These are phyloP conservation scores for Acanthopagrus latus DNA, from an alignment of 2,797 vertebrate genomes.

Conservation along the genomic window DNA sequence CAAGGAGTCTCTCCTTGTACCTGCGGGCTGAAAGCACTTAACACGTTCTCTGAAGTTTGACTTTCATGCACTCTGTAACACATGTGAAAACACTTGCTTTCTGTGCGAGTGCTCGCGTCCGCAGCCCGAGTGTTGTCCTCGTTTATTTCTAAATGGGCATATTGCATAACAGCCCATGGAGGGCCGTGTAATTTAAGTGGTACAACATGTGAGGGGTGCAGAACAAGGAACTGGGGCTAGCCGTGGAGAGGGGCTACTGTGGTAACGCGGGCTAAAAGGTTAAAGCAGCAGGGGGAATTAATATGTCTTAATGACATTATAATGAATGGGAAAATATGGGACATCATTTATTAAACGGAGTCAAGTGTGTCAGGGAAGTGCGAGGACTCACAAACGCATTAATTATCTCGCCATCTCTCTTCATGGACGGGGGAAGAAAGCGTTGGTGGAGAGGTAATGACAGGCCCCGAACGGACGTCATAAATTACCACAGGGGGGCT, in stretches of 20 bases:
- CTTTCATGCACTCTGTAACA: slow-evolving; percentile 69
- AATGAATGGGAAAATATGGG: slow-evolving; percentile 87
- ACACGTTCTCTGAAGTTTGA: slow-evolving; percentile 73
- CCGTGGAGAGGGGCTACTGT: slow-evolving; percentile 65
- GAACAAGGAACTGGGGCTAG: slow-evolving; percentile 74
- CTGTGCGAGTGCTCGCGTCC: slow-evolving; percentile 19
- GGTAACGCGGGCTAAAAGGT: slow-evolving; percentile 81
- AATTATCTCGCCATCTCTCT: slow-evolving; percentile 81
- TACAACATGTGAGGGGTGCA: slow-evolving; percentile 72
- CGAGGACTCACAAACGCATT: slow-evolving; percentile 83
- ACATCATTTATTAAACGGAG: slow-evolving; percentile 87
- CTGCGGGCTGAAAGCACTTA: slow-evolving; percentile 70
- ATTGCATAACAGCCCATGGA: slow-evolving; percentile 72
- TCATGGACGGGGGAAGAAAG: slow-evolving; percentile 68
- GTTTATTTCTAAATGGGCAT: slow-evolving; percentile 74
- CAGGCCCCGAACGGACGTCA: slow-evolving; percentile 78
- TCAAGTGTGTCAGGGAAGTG: slow-evolving; percentile 86
- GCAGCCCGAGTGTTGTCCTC: slow-evolving; percentile 63
- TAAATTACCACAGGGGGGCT: slow-evolving; percentile 80
- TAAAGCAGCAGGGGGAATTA: slow-evolving; percentile 86
- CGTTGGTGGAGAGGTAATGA: slow-evolving; percentile 76
- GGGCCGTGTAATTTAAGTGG: slow-evolving; percentile 70
- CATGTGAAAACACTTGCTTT: slow-evolving; percentile 54
- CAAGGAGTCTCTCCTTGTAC: slow-evolving; percentile 69
- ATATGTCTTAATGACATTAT: slow-evolving; percentile 88